Conservation (phyloP, 2,113 vertebrate genomes). For the Gadus macrocephalus region DNA sequence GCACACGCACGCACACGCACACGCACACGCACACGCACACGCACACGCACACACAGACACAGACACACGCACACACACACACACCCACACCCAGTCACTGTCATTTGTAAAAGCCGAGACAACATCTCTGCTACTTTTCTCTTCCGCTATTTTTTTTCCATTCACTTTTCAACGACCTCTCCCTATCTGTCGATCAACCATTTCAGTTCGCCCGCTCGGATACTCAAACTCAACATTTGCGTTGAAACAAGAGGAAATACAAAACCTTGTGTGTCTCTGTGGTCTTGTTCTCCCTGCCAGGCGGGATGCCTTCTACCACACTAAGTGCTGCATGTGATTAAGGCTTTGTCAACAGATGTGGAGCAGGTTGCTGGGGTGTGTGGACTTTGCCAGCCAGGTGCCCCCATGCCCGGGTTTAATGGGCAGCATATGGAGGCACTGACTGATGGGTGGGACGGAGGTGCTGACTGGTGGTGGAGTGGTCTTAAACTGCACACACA, state of each 20-base stretch:
- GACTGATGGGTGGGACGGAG: slow-evolving; percentile 60
- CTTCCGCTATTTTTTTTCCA: no score
- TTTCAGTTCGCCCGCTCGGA: neutral
- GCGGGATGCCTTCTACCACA: slow-evolving; percentile 23
- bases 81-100: slow-evolving; percentile 2
- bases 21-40: neutral
- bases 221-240: neutral
- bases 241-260: neutral
- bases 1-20: slow-evolving; percentile 15
- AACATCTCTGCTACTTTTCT: no score
- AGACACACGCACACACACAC: neutral
- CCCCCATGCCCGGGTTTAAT: slow-evolving; percentile 70
- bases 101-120: neutral
- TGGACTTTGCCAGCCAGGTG: slow-evolving; percentile 48
- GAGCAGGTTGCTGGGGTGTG: slow-evolving; percentile 51
- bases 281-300: slow-evolving; percentile 9
- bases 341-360: slow-evolving; percentile 70
- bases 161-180: neutral
- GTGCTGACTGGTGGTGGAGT: slow-evolving; percentile 68
- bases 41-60: neutral
- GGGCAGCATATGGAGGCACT: slow-evolving; percentile 72
- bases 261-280: neutral
- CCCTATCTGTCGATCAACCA: slow-evolving; percentile 17
- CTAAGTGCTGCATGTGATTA: slow-evolving; percentile 51
- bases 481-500: slow-evolving; percentile 37